Conservation (phyloP, 2,113 vertebrate genomes). For the Grammatotria lemairii region DNA sequence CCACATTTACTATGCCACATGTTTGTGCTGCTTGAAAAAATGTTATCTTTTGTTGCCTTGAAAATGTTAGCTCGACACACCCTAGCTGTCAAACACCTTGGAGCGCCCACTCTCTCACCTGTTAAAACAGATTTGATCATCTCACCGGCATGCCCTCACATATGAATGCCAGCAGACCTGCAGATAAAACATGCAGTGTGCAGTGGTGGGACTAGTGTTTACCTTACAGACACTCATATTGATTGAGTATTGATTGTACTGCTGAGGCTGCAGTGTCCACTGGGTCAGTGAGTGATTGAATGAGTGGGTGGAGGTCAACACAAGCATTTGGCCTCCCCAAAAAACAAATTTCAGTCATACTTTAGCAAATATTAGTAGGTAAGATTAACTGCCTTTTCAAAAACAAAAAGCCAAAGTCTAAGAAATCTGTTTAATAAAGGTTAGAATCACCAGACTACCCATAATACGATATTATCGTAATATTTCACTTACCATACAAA, state of each 20-base stretch:
- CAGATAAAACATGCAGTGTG: background rate
- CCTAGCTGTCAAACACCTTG: background rate
- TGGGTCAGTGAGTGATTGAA: background rate
- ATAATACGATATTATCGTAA: background rate
- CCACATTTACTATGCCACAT: background rate
- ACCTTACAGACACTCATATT: constrained; percentile 5
- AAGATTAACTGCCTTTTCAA: background rate
- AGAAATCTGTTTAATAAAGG: background rate
- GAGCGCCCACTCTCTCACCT: background rate
- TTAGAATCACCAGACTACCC: background rate
- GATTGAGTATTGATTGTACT: constrained; percentile 14
- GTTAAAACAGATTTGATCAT: background rate
- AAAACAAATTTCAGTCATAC: background rate
- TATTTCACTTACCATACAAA: background rate
- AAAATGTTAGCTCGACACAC: background rate
- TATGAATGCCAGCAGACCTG: background rate
- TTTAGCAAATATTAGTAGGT: background rate
- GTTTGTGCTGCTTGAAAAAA: background rate
- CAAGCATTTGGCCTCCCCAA: background rate
- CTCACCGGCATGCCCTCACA: background rate
- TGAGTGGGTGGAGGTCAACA: background rate
- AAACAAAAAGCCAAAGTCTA: background rate
- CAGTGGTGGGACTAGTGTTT: background rate
- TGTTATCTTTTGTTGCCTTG: background rate
- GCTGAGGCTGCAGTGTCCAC: background rate